phyloP scores from a whole-genome alignment of 2,797 vertebrate genomes.

The Silurus lanzhouensis region DNA sequence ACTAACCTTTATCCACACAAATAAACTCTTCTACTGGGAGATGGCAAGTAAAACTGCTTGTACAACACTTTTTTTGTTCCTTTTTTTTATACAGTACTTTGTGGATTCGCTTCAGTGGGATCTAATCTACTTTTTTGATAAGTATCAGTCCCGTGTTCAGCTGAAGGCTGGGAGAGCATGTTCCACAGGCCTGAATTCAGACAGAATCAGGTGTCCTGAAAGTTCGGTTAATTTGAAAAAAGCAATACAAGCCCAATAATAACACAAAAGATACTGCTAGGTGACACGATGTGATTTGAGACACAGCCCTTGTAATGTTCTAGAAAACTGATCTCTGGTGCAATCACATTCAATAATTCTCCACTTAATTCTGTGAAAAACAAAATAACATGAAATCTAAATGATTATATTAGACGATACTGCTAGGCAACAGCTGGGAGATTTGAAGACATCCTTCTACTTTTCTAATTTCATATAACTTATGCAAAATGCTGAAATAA shows the following conservation, averaged over 20 bases:
- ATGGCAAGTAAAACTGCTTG: not conserved
- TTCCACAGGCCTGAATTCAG: not conserved
- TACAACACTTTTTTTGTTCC: not conserved
- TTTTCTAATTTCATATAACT: constrained; percentile 44
- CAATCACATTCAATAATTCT: constrained; percentile 30
- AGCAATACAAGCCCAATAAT: not conserved
- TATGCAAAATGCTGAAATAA: constrained; percentile 42
- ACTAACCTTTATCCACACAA: constrained; percentile 13
- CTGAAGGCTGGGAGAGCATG: constrained; percentile 11
- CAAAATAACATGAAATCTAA: not conserved
- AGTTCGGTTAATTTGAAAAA: not conserved
- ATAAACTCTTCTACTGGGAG: not conserved
- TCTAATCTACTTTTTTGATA: constrained; percentile 16
- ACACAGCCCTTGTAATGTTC: constrained; percentile 10
- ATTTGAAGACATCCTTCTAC: not conserved
- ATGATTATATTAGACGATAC: constrained; percentile 30
- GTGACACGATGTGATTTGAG: not conserved
- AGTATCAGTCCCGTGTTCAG: constrained; percentile 11
- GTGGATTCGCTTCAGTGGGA: not conserved
- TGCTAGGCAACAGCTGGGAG: constrained; percentile 7
- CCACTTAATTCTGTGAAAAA: constrained; percentile 44
- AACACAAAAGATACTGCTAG: not conserved
- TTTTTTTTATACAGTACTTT: not conserved
- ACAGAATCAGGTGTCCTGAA: not conserved
- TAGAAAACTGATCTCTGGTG: not conserved